Base-by-base conservation (phyloP, 2,113 vertebrate species). In the Megalops atlanticus region DNA sequence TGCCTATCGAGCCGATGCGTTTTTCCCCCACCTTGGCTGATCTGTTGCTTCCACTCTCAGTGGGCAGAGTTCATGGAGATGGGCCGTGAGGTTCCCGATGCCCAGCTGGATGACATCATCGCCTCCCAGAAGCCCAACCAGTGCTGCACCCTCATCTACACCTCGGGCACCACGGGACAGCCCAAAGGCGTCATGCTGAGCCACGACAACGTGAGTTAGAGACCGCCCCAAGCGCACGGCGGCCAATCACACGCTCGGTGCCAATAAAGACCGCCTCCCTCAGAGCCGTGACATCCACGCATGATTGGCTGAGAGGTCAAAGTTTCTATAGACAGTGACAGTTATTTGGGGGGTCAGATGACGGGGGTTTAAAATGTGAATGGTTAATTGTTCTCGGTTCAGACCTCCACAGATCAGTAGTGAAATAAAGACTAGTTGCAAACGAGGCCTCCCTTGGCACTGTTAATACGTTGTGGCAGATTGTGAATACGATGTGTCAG, bases 121-220 rank as follows among this genome's bases (percentile, higher is more conserved):
- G 69, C 81, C 0, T 91, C 84, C 1, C 97, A 97, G 92, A 98
- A 95, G 85, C 92, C 96, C 3, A 98, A 95, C 85, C 96, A 99
- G 85, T 99, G 98, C 82, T 98, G 97, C 14, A 93, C 92, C 0
- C 88, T 99, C 69, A 96, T 99, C 84, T 99, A 98, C 78, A 99
- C 98, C 35, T 98, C 97, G 0, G 98, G 98, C 38, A 99, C 97
- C 74, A 94, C 90, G 0, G 97, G 96, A 0, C 86, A 92, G 71
- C 97, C 98, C 12, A 99, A 98, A 87, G 98, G 95, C 0, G 96
- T 97, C 21, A 98, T 99, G 98, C 95, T 99, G 0, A 99, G 97
- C 75, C 98, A 99, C 0, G 97, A 99, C 91, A 99, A 99, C 0
- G 97, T 98, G 54, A 94, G 96, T 88, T 6, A 2, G 24, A 14